phyloP scores from a whole-genome alignment of 2,888 invertebrate genomes.

The Orthosia gracilis region DNA sequence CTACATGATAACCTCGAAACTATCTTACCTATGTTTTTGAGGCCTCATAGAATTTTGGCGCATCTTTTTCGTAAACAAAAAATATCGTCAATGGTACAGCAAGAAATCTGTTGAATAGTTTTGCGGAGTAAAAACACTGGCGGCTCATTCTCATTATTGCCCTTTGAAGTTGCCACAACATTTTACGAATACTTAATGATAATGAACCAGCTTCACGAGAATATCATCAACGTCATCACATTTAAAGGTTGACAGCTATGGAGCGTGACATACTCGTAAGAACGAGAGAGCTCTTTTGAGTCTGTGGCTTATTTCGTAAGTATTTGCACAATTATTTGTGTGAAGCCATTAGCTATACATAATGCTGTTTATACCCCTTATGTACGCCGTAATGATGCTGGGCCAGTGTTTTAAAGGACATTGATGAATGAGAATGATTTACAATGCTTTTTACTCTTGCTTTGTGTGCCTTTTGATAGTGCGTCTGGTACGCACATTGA shows the following conservation, averaged over 20 bases:
- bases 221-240: conserved; percentile 46
- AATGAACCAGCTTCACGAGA: conserved; percentile 45
- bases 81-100: conserved; percentile 8
- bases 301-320: conserved; percentile 58
- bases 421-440: conserved; percentile 13
- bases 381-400: conserved; percentile 24
- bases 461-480: neutral
- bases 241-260: conserved; percentile 53
- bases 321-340: conserved; percentile 48
- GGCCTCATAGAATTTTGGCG: neutral
- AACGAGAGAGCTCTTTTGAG: conserved; percentile 55
- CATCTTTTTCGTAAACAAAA: conserved; percentile 8
- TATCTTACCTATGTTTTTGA: neutral
- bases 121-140: conserved; percentile 13
- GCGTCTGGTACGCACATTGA: conserved; percentile 7
- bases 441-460: conserved; percentile 5
- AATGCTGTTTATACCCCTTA: conserved; percentile 14
- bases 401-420: conserved; percentile 11
- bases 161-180: conserved; percentile 38
- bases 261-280: conserved; percentile 62
- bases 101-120: conserved; percentile 1
- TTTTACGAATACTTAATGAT: conserved; percentile 26
- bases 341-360: conserved; percentile 43
- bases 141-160: conserved; percentile 10
- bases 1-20: neutral